phyloP scores from a whole-genome alignment of 2,797 vertebrate genomes.

The Pteronotus mesoamericanus region DNA sequence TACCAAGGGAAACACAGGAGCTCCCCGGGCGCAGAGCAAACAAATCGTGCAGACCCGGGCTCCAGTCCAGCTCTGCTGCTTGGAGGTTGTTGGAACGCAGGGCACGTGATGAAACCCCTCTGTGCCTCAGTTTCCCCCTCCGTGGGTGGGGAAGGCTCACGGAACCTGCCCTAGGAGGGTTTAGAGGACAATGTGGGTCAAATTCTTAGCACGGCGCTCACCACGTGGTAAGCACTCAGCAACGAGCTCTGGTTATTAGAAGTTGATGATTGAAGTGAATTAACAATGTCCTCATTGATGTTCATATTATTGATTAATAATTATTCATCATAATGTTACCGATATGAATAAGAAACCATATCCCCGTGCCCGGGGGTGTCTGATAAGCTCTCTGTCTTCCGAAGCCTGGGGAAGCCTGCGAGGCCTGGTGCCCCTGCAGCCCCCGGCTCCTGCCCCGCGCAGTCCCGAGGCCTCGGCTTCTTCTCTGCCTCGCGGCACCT shows the following conservation, averaged over 20 bases:
- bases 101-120: fast-evolving
- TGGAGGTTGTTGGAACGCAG: neutral
- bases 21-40: neutral
- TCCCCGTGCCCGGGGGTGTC: neutral
- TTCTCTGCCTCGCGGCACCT: neutral
- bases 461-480: neutral
- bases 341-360: neutral
- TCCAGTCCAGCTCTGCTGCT: neutral
- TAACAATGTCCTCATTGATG: neutral
- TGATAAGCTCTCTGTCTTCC: neutral
- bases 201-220: fast-evolving
- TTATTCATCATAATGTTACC: neutral
- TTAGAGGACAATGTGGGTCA: neutral
- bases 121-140: neutral
- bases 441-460: neutral
- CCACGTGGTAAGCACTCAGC: neutral
- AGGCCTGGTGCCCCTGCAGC: neutral
- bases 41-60: neutral
- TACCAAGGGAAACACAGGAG: neutral
- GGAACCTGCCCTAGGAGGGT: neutral
- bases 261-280: neutral
- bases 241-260: neutral
- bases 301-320: neutral
- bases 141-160: neutral
- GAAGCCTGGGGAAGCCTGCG: neutral